Percentiles rank a stretch among this genome's conserved stretches.
Conservation (phyloP, 1,140 invertebrate species). For the Nephila pilipes region DNA sequence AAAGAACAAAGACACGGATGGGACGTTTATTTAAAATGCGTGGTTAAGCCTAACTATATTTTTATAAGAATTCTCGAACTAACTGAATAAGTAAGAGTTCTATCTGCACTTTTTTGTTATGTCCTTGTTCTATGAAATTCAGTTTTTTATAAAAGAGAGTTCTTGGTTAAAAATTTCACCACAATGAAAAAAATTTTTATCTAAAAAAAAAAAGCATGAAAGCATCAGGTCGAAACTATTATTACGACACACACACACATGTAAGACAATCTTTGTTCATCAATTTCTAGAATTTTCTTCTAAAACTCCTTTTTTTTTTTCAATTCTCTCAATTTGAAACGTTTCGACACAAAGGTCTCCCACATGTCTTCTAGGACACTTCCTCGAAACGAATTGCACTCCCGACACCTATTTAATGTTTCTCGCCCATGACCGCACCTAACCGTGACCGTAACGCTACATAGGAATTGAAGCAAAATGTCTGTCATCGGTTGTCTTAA, state of each 20-base stretch:
- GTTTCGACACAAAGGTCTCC: not conserved
- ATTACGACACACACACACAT: not conserved
- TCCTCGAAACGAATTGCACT: not conserved
- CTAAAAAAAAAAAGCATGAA: not conserved
- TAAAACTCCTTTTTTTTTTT: not conserved
- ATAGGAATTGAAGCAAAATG: constrained; percentile 1
- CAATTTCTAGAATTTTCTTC: not conserved
- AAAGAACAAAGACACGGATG: too few species aligned
- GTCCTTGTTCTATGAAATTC: not conserved
- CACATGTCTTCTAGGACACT: not conserved
- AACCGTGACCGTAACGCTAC: constrained; percentile 44
- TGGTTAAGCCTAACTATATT: too few species aligned
- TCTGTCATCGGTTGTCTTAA: not conserved
- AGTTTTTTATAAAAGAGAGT: not conserved
- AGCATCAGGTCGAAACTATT: not conserved
- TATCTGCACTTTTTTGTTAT: not conserved
- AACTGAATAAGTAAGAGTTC: not conserved
- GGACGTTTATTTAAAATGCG: too few species aligned
- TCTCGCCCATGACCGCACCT: constrained; percentile 39
- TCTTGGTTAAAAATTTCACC: not conserved
- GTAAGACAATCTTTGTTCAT: not conserved
- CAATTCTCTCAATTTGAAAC: not conserved
- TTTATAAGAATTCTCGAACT: too few species aligned
- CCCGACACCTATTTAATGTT: constrained; percentile 9
- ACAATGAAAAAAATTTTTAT: not conserved